Evolutionary conservation across 2,888 invertebrate species (phyloP).

Genomic region (Micoletzkya japonica): DNA sequence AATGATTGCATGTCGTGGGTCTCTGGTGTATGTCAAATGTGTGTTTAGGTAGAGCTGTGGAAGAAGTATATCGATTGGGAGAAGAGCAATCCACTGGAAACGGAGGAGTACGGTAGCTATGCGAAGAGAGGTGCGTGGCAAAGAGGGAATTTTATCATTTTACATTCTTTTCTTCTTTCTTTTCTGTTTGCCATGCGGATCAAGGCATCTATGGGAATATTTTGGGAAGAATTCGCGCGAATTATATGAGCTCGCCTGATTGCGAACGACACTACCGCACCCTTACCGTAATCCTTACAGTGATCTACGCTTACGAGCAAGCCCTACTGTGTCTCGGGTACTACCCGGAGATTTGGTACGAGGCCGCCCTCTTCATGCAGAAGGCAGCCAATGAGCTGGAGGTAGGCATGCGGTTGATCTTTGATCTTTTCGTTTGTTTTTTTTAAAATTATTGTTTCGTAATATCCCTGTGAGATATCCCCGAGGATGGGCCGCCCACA

Average conservation of each 20-base stretch:
- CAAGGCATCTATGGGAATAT: not conserved
- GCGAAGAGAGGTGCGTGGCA: conserved; percentile 74
- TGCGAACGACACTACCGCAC: too few relatives aligned
- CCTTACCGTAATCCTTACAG: conserved; percentile 66
- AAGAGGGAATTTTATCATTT: too few relatives aligned
- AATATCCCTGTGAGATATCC: not conserved
- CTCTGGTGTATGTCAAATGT: too few relatives aligned
- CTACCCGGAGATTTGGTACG: conserved; percentile 98
- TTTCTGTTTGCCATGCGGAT: not conserved
- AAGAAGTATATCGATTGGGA: conserved; percentile 98
- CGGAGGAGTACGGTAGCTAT: conserved; percentile 90
- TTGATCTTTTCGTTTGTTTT: too few relatives aligned
- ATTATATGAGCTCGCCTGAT: not conserved
- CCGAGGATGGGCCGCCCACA: too few relatives aligned
- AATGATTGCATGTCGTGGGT: too few relatives aligned
- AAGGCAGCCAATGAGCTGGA: conserved; percentile 88
- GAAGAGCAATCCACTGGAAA: conserved; percentile 89
- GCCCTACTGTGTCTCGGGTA: conserved; percentile 92
- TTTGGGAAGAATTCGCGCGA: not conserved
- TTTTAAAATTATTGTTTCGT: too few relatives aligned
- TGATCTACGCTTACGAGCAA: conserved; percentile 98
- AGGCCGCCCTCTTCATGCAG: conserved; percentile 94
- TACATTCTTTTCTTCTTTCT: too few relatives aligned
- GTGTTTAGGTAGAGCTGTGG: conserved; percentile 83
- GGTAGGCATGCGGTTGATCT: conserved; percentile 75